Base-by-base conservation (phyloP, 2,797 vertebrate species). In the Malacoraja senta region DNA sequence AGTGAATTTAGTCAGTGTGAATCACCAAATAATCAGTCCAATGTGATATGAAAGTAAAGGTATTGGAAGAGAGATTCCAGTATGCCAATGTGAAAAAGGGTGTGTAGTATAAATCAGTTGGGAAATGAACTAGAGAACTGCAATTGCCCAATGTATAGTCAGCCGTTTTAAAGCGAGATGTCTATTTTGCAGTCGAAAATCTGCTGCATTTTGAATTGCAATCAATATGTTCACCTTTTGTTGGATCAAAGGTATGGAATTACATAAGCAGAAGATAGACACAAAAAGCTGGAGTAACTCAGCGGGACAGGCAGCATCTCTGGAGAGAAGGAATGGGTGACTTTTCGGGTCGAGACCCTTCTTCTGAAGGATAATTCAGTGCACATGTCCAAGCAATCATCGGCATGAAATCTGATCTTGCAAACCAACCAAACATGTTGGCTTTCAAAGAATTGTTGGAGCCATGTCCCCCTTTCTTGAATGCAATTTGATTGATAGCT, bases 211-310 rank as follows among this genome's bases (percentile, higher is more conserved):
- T 29, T 12, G 53, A 84, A 61, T 78, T 24, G 21, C 26, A 94
- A 79, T 38, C 77, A 92, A 93, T 58, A 95, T 94, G 84, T 93
- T 79, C 94, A 72, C 91, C 94, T 95, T 96, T 95, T 95, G 95
- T 93, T 94, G 93, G 93, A 95, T 95, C 95, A 94, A 58, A 61
- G 94, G 93, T 93, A 93, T 93, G 83, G 88, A 72, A 93, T 93
- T 94, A 94, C 93, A 93, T 93, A 86, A 58, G 94, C 93, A 93
- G 94, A 93, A 95, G 17, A 15, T 35, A 84, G 13, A 26, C 53
- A 84, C 44, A 53, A 6, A 53, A 53, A 53, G 44, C 44, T 53
- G 44, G 44, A 53, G 44, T 53, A 53, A 53, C 44, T 53, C 44
- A 53, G 44, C 4, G 44, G 44, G 44, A 53, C 44, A 53, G 44